Evolutionary conservation across 2,888 invertebrate species (phyloP).

Genomic region (Agrochola lychnidis): DNA sequence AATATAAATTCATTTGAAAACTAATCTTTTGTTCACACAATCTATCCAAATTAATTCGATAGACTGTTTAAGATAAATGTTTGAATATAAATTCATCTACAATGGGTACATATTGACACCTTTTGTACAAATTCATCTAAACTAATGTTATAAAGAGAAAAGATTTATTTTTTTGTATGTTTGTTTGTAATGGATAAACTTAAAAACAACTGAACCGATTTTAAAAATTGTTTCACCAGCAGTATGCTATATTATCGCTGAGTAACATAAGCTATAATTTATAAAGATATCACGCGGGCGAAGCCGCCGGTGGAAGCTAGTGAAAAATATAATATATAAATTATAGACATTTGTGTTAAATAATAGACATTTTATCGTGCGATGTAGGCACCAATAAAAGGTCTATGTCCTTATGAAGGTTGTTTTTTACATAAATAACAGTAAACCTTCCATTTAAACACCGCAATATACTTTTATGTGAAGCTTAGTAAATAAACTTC

Average conservation of each 20-base stretch:
- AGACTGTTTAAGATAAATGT: background rate
- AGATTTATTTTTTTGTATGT: too few relatives aligned
- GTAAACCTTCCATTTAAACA: background rate
- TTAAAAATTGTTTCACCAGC: too few relatives aligned
- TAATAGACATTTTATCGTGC: background rate
- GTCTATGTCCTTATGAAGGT: slow-evolving; percentile 21
- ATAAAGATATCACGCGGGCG: too few relatives aligned
- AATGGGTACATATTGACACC: too few relatives aligned
- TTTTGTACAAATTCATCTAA: too few relatives aligned
- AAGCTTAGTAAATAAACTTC: background rate
- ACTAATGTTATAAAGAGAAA: too few relatives aligned
- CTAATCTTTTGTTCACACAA: background rate
- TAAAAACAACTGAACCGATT: too few relatives aligned
- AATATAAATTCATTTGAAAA: slow-evolving; percentile 8
- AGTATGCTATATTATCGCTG: too few relatives aligned
- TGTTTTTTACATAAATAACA: slow-evolving; percentile 1
- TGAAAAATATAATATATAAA: too few relatives aligned
- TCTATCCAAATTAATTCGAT: background rate
- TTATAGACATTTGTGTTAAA: background rate
- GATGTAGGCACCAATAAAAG: background rate
- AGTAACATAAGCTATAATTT: too few relatives aligned
- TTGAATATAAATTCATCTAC: background rate
- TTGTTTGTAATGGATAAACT: too few relatives aligned
- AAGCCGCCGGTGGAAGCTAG: too few relatives aligned
- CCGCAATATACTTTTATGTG: slow-evolving; percentile 1